A percentile compares a stretch with the other conserved stretches of the same genome.
phyloP scores from a whole-genome alignment of 2,113 vertebrate genomes.

The Hypanus sabinus region DNA sequence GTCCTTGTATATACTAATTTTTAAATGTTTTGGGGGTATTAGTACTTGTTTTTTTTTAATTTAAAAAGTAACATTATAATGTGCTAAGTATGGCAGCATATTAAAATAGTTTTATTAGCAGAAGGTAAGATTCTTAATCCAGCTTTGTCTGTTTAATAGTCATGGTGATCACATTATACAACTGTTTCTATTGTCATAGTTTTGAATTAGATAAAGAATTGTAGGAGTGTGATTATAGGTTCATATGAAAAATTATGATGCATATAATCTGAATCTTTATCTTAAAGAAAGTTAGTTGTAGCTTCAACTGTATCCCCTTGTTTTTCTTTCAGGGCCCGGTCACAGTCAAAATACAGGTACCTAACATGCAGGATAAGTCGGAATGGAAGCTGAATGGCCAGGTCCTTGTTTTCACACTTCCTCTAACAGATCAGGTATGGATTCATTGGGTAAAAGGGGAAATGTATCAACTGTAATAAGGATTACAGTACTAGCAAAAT shows the following conservation, averaged over 20 bases:
- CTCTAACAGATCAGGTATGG: conserved; percentile 87
- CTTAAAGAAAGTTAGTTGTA: not conserved
- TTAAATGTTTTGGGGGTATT: too few species aligned
- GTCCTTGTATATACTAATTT: not conserved
- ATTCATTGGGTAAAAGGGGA: not conserved
- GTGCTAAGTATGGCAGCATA: too few species aligned
- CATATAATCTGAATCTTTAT: not conserved
- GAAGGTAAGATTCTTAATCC: too few species aligned
- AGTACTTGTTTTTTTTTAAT: too few species aligned
- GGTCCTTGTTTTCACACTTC: conserved; percentile 87
- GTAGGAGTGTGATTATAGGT: not conserved
- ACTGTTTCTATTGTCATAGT: not conserved
- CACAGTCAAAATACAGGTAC: conserved; percentile 94
- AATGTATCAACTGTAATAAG: not conserved
- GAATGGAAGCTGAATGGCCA: conserved; percentile 97
- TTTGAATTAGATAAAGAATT: not conserved
- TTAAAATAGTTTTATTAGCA: too few species aligned
- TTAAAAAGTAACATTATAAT: too few species aligned
- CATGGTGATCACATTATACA: not conserved
- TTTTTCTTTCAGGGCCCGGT: conserved; percentile 73
- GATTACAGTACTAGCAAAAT: not conserved
- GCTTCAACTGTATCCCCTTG: not conserved
- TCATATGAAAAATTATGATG: not conserved
- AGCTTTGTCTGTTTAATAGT: not conserved
- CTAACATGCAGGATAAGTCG: conserved; percentile 98